Conservation (phyloP, 2,113 vertebrate species). For the Cervus canadensis region DNA sequence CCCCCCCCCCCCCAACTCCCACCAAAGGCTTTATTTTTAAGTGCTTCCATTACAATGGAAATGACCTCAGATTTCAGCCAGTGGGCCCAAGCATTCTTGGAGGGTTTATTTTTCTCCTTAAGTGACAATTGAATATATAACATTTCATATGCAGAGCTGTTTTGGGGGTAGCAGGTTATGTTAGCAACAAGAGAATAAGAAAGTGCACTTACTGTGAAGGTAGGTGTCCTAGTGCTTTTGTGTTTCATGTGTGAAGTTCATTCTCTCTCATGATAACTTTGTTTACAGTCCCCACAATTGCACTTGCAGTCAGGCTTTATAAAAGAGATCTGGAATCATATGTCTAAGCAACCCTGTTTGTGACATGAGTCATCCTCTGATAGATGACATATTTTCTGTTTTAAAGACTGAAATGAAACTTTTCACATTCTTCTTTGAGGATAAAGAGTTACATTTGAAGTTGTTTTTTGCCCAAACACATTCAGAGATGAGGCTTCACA, state of each 20-base stretch:
- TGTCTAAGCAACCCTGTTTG: constrained; percentile 66
- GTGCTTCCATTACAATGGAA: not conserved
- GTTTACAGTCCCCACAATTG: constrained; percentile 70
- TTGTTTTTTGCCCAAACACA: constrained; percentile 90
- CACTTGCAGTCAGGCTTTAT: constrained; percentile 67
- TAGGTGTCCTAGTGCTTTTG: constrained; percentile 15
- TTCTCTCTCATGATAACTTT: constrained; percentile 68
- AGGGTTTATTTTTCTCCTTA: constrained; percentile 50
- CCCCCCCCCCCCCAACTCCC: rapidly evolving
- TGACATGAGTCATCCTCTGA: constrained; percentile 76
- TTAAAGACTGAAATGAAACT: constrained; percentile 87
- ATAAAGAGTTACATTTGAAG: constrained; percentile 92
- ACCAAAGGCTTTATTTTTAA: not conserved
- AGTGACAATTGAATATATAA: constrained; percentile 51
- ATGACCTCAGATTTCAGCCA: not conserved
- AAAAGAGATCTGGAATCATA: constrained; percentile 52
- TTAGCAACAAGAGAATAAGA: not conserved
- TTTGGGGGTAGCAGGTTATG: too few species aligned
- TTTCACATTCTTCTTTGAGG: constrained; percentile 87
- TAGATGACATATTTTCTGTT: constrained; percentile 79
- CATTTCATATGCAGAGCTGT: not conserved
- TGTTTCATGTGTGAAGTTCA: not conserved
- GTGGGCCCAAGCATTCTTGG: not conserved
- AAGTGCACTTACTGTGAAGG: not conserved
- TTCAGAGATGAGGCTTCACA: constrained; percentile 92